Evolutionary conservation across 2,797 vertebrate species (phyloP).

Genomic region (Prunella strophiata): DNA sequence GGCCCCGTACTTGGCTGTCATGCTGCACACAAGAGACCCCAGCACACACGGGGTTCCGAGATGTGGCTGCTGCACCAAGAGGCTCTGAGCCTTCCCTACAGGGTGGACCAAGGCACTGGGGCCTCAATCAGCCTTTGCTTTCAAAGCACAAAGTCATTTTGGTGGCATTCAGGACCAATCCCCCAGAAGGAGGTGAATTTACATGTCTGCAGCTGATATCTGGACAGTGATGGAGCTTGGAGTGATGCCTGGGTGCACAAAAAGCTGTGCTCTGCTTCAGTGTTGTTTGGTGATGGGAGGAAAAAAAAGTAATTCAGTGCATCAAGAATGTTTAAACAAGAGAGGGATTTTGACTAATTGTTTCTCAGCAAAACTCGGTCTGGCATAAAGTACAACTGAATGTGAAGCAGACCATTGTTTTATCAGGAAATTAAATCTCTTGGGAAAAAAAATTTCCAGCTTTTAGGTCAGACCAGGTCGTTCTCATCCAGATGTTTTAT

Average conservation of each 20-base stretch:
- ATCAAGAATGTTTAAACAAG: background rate
- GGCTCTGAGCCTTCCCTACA: background rate
- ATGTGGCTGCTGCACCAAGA: background rate
- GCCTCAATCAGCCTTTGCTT: background rate
- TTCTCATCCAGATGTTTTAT: background rate
- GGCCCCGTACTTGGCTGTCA: background rate
- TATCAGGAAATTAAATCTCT: background rate
- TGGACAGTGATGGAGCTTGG: background rate
- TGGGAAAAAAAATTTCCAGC: background rate
- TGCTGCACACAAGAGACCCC: fast-evolving
- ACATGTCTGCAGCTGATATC: background rate
- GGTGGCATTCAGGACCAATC: background rate
- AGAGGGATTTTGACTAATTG: background rate
- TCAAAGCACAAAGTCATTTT: background rate
- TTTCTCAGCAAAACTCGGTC: background rate
- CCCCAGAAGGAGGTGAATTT: background rate
- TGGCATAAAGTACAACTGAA: background rate
- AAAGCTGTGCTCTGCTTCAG: background rate
- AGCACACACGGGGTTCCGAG: background rate
- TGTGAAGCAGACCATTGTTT: background rate
- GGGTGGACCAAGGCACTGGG: fast-evolving
- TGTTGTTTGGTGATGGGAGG: background rate
- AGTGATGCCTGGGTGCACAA: background rate
- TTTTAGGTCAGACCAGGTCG: background rate
- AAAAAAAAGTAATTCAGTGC: background rate